Evolutionary conservation across 2,797 vertebrate species (phyloP), one percentile per base, ranked within the genome.

Genomic region (Psittacula derbiana): DNA sequence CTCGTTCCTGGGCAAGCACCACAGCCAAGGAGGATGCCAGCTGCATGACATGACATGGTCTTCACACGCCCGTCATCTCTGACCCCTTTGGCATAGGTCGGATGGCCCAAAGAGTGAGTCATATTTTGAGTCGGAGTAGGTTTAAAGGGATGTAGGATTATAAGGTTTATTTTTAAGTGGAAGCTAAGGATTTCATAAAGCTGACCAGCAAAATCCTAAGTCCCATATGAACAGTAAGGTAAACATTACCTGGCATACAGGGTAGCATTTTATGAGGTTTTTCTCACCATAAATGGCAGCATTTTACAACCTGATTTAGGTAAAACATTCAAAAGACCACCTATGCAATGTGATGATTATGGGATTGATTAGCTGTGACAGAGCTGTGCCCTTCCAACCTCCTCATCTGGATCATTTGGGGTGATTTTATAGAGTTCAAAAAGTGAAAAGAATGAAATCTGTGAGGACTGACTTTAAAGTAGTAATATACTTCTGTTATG

Each of bases 211-310:
- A 95, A 94, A 95, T 76, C 4, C 46, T 55, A 95, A 96, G 47
- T 67, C 52, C 82, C 53, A 64, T n/a, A 60, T 50, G 83, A 96
- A 91, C 58, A 88, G 44, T 91, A 95, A 96, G 58, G 61, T 71
- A 93, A 97, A 97, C 90, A 85, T 80, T 94, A 92, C 84, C 95
- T 97, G 83, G 94, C 92, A 92, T 74, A 90, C 72, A 86, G 67
- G 86, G 90, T 62, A 96, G 78, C 84, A 57, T 89, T 97, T 98
- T 95, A 97, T 82, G 80, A 94, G 95, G 52, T 96, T 43, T 93
- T 97, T 97, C 95, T 97, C 94, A 96, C 96, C 75, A 89, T 87
- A 96, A 97, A 94, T 65, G 43, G 92, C 82, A 97, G 50, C 62
- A 62, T 95, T 97, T 98, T 96, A 97, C 28, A 65, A 43, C 84